phyloP scores from a whole-genome alignment of 2,888 invertebrate species.

The Emmelina monodactyla region DNA sequence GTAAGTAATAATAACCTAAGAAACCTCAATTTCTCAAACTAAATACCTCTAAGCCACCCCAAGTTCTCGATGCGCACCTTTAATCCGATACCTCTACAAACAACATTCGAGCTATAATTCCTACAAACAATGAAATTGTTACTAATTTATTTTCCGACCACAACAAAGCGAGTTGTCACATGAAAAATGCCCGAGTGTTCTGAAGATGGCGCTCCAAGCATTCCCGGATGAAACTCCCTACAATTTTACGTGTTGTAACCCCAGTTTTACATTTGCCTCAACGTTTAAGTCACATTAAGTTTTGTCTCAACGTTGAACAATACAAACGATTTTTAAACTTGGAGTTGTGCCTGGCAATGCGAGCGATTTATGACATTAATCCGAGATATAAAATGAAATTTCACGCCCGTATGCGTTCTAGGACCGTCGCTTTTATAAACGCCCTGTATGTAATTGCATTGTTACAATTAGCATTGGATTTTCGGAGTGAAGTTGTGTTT shows the following conservation, averaged over 20 bases:
- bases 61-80: no score
- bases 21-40: no score
- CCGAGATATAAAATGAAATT: constrained; percentile 44
- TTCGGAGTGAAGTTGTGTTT: background rate
- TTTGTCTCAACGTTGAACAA: constrained; percentile 39
- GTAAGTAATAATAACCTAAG: no score
- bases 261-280: constrained; percentile 44
- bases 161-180: constrained; percentile 64
- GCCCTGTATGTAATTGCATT: constrained; percentile 34
- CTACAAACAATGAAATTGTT: constrained; percentile 63
- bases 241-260: constrained; percentile 38
- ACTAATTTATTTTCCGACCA: constrained; percentile 63
- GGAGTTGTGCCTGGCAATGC: constrained; percentile 30
- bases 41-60: no score
- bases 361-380: constrained; percentile 49
- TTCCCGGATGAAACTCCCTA: constrained; percentile 31
- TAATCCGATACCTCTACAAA: background rate
- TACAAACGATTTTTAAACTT: constrained; percentile 47
- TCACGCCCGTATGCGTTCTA: constrained; percentile 33
- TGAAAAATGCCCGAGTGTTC: constrained; percentile 52
- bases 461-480: constrained; percentile 21
- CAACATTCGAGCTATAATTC: constrained; percentile 33
- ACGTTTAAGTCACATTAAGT: constrained; percentile 53
- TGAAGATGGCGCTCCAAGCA: constrained; percentile 8
- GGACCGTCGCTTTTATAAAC: constrained; percentile 30